Conservation (phyloP, 35 echinoderm and acorn worm species). For the Nesometra sesokonis region DNA sequence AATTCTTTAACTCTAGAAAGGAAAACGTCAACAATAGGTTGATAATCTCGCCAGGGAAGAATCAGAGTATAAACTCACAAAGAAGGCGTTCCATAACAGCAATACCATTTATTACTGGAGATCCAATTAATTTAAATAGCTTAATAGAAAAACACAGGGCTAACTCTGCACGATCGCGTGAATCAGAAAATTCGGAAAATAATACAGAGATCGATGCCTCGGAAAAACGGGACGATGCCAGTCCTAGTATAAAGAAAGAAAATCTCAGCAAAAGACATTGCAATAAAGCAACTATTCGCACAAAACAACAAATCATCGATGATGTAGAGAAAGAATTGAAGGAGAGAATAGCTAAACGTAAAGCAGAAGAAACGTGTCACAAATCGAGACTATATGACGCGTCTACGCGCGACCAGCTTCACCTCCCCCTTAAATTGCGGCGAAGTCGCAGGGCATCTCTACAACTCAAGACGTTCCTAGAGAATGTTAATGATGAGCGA, state of each 20-base stretch:
- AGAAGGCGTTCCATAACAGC: not conserved
- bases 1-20: too few species aligned
- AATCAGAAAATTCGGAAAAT: too few species aligned
- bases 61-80: not conserved
- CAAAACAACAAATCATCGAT: not conserved
- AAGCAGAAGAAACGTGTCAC: not conserved
- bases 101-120: not conserved
- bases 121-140: not conserved
- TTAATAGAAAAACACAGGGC: not conserved
- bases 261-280: too few species aligned
- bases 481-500: not conserved
- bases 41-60: too few species aligned
- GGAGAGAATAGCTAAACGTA: not conserved
- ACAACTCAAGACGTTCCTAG: not conserved
- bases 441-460: not conserved
- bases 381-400: not conserved
- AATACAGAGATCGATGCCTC: too few species aligned
- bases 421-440: not conserved
- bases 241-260: too few species aligned
- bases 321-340: not conserved
- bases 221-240: too few species aligned
- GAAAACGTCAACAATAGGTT: too few species aligned
- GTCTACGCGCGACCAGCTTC: not conserved
- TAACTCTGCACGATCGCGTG: not conserved
- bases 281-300: not conserved